phyloP scores from a whole-genome alignment of 2,797 vertebrate species.

The Uromys caudimaculatus region DNA sequence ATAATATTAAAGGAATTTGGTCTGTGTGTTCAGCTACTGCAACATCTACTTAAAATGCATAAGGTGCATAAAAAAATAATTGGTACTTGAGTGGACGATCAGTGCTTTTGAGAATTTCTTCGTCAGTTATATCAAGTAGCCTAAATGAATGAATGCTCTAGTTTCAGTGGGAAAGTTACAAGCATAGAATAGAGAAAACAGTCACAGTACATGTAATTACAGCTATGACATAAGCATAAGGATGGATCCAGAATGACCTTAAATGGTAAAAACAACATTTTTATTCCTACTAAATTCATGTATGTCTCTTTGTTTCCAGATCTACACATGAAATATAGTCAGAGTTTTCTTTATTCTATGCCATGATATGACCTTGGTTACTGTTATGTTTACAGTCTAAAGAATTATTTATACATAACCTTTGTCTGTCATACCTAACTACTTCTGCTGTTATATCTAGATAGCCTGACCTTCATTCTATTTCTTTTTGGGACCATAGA shows the following conservation, averaged over 20 bases:
- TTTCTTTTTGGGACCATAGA: background rate
- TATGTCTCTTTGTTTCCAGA: background rate
- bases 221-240: background rate
- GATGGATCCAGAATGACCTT: background rate
- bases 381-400: background rate
- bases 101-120: background rate
- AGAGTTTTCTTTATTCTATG: background rate
- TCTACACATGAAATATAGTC: background rate
- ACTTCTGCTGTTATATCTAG: fast-evolving
- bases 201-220: background rate
- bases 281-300: background rate
- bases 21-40: background rate
- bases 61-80: background rate
- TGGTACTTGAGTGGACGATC: background rate
- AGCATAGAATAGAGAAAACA: no score
- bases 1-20: background rate
- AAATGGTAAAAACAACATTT: background rate
- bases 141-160: background rate
- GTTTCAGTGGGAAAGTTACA: background rate
- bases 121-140: background rate
- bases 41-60: background rate
- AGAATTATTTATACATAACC: background rate
- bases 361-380: background rate
- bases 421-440: background rate
- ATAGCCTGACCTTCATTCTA: background rate